phyloP scores from a whole-genome alignment of 1,140 invertebrate genomes.

The Apocrypta bakeri region DNA sequence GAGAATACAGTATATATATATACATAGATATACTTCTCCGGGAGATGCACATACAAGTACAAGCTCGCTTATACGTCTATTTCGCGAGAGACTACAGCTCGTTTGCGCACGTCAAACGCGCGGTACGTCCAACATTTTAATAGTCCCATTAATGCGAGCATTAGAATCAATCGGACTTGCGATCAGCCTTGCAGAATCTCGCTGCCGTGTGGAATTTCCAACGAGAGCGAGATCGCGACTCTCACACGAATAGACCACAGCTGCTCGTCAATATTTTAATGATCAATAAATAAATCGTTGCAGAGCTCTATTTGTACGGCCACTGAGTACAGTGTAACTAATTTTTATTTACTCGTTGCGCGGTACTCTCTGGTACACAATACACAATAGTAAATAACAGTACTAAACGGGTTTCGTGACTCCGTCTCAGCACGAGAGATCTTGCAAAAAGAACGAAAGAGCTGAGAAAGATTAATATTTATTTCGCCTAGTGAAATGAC shows the following conservation, averaged over 20 bases:
- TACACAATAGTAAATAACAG: neutral
- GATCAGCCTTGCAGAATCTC: too few species aligned
- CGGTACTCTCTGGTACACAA: neutral
- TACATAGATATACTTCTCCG: too few species aligned
- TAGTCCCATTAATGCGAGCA: slow-evolving; percentile 20
- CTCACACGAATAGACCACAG: neutral
- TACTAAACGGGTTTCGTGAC: neutral
- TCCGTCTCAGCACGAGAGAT: neutral
- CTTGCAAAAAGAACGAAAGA: neutral
- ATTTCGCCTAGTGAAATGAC: too few species aligned
- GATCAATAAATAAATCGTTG: neutral
- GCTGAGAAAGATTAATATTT: too few species aligned
- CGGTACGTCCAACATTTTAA: slow-evolving; percentile 6
- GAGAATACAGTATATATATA: neutral
- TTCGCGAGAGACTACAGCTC: neutral
- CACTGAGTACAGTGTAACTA: neutral
- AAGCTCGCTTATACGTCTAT: neutral
- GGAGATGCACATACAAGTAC: too few species aligned
- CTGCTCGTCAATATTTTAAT: slow-evolving; percentile 2
- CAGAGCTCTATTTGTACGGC: neutral
- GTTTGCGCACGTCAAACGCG: slow-evolving; percentile 24
- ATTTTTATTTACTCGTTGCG: neutral
- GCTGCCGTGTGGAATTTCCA: neutral
- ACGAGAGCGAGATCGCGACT: neutral
- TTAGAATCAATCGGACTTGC: slow-evolving; percentile 8